These are phyloP conservation scores for Ochotona curzoniae DNA, from an alignment of 2,113 vertebrate species.

Conservation along the genomic window DNA sequence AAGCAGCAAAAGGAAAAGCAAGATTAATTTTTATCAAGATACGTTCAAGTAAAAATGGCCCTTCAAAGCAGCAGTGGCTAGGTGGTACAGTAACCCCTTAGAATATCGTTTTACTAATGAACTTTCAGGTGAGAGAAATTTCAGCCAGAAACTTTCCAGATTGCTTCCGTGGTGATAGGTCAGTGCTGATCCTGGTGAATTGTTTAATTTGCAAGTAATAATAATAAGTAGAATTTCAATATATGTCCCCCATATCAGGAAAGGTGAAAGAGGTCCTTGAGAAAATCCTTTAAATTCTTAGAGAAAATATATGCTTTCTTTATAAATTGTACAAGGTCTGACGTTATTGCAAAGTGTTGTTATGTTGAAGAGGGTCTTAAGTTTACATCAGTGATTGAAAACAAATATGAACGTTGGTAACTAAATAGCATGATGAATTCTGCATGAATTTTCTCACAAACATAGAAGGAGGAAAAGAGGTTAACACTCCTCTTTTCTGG, in stretches of 20 bases:
- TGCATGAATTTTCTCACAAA: slow-evolving; percentile 68
- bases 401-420: slow-evolving; percentile 81
- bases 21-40: slow-evolving; percentile 73
- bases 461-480: slow-evolving; percentile 55
- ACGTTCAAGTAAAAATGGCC: slow-evolving; percentile 74
- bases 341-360: slow-evolving; percentile 80
- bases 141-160: not conserved
- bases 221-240: slow-evolving; percentile 38
- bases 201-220: slow-evolving; percentile 53
- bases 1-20: slow-evolving; percentile 74
- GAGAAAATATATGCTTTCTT: slow-evolving; percentile 17
- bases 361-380: slow-evolving; percentile 81
- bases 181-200: not conserved
- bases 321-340: slow-evolving; percentile 75
- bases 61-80: slow-evolving; percentile 61
- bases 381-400: slow-evolving; percentile 73
- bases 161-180: slow-evolving; percentile 18
- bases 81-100: not conserved
- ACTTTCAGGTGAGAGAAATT: not conserved
- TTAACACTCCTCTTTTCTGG: slow-evolving; percentile 63
- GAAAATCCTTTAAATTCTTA: slow-evolving; percentile 73
- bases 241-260: not conserved
- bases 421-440: slow-evolving; percentile 77
- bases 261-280: slow-evolving; percentile 45
- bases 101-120: not conserved